A percentile compares a stretch with the other conserved stretches of the same genome.
Conservation (phyloP, 2,113 vertebrate species). For the Oryzias woworae region DNA sequence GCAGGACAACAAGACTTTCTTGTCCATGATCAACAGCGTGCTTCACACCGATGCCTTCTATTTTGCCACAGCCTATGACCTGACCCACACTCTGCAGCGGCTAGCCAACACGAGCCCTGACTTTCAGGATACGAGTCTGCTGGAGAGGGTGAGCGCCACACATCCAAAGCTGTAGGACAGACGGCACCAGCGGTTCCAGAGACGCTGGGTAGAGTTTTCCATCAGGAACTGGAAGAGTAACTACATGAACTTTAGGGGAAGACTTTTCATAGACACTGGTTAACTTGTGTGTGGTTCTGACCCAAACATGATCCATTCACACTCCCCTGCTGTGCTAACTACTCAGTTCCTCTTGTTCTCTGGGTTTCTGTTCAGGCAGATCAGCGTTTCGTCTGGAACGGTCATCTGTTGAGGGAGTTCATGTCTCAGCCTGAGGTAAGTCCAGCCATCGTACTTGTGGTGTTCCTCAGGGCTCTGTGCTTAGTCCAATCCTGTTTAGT, state of each 20-base stretch:
- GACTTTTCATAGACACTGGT: too few species aligned
- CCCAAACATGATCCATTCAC: too few species aligned
- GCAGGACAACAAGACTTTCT: slow-evolving; percentile 93
- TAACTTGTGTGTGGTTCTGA: too few species aligned
- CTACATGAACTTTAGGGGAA: too few species aligned
- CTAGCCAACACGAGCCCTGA: slow-evolving; percentile 95
- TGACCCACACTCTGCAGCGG: slow-evolving; percentile 91
- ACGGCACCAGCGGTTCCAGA: too few species aligned
- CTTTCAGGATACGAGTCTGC: slow-evolving; percentile 95
- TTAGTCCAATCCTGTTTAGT: too few species aligned
- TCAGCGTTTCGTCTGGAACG: slow-evolving; percentile 96
- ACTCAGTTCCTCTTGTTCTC: background rate
- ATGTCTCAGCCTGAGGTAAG: slow-evolving; percentile 91
- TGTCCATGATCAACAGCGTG: slow-evolving; percentile 91
- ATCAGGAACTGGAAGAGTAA: too few species aligned
- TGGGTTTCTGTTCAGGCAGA: slow-evolving; percentile 82
- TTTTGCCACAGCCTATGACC: slow-evolving; percentile 90
- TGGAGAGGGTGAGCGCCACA: slow-evolving; percentile 83
- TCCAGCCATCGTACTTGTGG: background rate
- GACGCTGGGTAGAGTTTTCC: too few species aligned
- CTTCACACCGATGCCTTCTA: slow-evolving; percentile 91
- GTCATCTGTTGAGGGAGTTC: slow-evolving; percentile 91
- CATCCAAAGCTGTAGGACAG: too few species aligned
- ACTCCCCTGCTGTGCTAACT: background rate
- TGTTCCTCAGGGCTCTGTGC: too few species aligned